Evolutionary conservation across 2,113 vertebrate species (phyloP).

Genomic region (Peromyscus californicus): DNA sequence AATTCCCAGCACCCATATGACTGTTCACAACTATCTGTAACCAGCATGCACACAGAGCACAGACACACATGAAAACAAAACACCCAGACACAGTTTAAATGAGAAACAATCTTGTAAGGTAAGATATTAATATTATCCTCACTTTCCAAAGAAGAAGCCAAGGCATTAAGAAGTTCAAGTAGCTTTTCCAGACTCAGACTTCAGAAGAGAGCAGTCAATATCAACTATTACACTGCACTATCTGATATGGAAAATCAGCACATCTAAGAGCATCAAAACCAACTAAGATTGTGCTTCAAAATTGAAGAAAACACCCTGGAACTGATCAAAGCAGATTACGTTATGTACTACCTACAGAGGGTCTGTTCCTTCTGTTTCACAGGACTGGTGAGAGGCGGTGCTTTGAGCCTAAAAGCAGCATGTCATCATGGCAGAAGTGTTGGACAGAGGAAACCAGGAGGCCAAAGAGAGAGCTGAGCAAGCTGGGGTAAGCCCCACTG

Average conservation of each 20-base stretch:
- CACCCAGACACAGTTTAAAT: not conserved
- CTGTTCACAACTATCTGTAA: not conserved
- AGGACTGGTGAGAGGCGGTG: not conserved
- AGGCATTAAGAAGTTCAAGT: not conserved
- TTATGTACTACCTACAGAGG: not conserved
- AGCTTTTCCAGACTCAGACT: not conserved
- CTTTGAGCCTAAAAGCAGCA: not conserved
- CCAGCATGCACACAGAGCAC: not conserved
- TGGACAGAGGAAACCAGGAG: not conserved
- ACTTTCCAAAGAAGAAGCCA: slow-evolving; percentile 23
- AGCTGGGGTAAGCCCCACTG: not conserved
- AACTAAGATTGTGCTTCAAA: slow-evolving; percentile 28
- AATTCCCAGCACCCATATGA: not conserved
- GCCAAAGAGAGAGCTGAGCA: no score
- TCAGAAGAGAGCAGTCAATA: not conserved
- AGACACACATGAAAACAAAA: not conserved
- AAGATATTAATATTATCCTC: not conserved
- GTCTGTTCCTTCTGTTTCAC: not conserved
- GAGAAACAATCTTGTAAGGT: not conserved
- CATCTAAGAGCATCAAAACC: not conserved
- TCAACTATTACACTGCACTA: not conserved
- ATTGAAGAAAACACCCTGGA: not conserved
- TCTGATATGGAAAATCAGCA: not conserved
- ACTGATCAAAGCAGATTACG: not conserved
- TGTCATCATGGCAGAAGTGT: not conserved